Percentiles rank a stretch among this genome's conserved stretches.
Conservation (phyloP, 2,888 invertebrate genomes). For the Cactoblastis cactorum region DNA sequence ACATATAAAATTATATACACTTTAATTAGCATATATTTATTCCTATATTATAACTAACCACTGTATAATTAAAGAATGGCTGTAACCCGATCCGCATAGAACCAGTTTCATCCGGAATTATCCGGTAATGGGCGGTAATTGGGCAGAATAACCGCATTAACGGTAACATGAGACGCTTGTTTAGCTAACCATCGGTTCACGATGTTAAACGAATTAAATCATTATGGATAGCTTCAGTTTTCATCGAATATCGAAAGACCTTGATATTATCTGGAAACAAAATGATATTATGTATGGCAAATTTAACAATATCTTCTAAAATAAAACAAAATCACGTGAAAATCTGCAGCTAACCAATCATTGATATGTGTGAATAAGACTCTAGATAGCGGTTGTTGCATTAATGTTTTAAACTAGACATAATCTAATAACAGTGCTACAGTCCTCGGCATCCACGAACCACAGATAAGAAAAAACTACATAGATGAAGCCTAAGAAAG, state of each 20-base stretch:
- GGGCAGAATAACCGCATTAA: slow-evolving; percentile 61
- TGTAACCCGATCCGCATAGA: slow-evolving; percentile 39
- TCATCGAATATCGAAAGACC: background rate
- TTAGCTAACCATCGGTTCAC: slow-evolving; percentile 46
- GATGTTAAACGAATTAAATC: slow-evolving; percentile 37
- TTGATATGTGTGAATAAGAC: too few relatives aligned
- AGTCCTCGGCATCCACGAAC: too few relatives aligned
- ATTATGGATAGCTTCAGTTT: slow-evolving; percentile 7
- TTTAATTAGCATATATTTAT: background rate
- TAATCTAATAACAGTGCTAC: too few relatives aligned
- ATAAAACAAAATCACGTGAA: too few relatives aligned
- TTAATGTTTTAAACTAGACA: too few relatives aligned
- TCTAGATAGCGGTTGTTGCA: too few relatives aligned
- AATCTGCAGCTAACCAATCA: too few relatives aligned
- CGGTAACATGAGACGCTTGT: slow-evolving; percentile 43
- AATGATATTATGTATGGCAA: too few relatives aligned
- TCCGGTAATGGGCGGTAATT: slow-evolving; percentile 62
- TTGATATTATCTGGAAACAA: background rate
- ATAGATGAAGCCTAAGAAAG: too few relatives aligned
- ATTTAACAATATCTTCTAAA: too few relatives aligned
- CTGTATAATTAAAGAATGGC: slow-evolving; percentile 4
- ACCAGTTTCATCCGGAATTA: slow-evolving; percentile 45
- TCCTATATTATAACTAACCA: background rate
- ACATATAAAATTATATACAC: too few relatives aligned
- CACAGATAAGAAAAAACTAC: too few relatives aligned